A percentile compares a stretch with the other conserved stretches of the same genome.
Evolutionary conservation across 1,140 invertebrate genomes (phyloP).

Genomic region (Drosophila yakuba): DNA sequence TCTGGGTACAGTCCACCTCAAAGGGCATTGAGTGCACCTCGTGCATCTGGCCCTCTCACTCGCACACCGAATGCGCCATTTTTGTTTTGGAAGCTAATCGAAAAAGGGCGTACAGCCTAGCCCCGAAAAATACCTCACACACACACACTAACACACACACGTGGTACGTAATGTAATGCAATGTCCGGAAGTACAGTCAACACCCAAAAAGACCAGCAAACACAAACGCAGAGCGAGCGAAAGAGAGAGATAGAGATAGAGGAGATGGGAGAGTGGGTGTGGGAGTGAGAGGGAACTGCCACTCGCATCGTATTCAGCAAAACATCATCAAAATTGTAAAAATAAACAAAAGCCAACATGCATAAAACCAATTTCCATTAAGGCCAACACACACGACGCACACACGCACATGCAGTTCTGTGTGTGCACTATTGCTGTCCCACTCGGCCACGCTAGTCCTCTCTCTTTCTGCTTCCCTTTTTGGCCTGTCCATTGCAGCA

Average conservation of each 20-base stretch:
- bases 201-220: slow-evolving; percentile 50
- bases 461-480: slow-evolving; percentile 17
- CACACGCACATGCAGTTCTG: slow-evolving; percentile 58
- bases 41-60: slow-evolving; percentile 2
- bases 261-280: neutral
- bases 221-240: slow-evolving; percentile 7
- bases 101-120: slow-evolving; percentile 56
- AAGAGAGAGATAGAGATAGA: neutral
- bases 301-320: slow-evolving; percentile 80
- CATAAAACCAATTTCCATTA: slow-evolving; percentile 84
- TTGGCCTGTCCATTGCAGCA: slow-evolving; percentile 52
- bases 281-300: slow-evolving; percentile 54
- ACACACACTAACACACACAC: slow-evolving; percentile 1
- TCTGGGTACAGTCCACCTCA: slow-evolving; percentile 32
- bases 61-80: slow-evolving; percentile 34
- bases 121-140: slow-evolving; percentile 10
- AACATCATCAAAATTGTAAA: slow-evolving; percentile 84
- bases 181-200: slow-evolving; percentile 58
- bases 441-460: slow-evolving; percentile 12
- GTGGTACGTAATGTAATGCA: slow-evolving; percentile 41
- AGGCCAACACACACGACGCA: slow-evolving; percentile 58
- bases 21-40: neutral
- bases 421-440: slow-evolving; percentile 33
- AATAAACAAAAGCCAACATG: slow-evolving; percentile 83
- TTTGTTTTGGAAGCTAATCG: slow-evolving; percentile 60